Evolutionary conservation across 2,113 vertebrate species (phyloP).

Genomic region (Serilophus lunatus): DNA sequence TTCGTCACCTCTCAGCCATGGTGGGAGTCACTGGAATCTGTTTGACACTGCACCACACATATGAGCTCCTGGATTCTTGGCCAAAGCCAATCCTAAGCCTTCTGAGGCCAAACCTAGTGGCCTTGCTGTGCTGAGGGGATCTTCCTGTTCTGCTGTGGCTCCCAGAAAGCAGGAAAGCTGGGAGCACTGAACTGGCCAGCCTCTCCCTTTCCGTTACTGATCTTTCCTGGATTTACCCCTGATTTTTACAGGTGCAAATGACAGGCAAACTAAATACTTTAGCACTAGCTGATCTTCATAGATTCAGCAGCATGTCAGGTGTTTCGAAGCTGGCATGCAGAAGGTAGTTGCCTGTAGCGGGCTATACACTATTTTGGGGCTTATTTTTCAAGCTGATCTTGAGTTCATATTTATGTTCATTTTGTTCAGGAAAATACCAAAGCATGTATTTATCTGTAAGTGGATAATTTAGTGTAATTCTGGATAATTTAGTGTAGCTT

Average conservation of each 20-base stretch:
- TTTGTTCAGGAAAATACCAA: neutral
- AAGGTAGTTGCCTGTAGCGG: neutral
- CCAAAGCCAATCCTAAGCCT: neutral
- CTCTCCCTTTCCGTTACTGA: neutral
- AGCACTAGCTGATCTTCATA: neutral
- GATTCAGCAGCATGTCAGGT: rapidly evolving
- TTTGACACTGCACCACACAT: neutral
- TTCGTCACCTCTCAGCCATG: neutral
- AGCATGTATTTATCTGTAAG: neutral
- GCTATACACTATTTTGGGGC: neutral
- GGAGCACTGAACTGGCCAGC: neutral
- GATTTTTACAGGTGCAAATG: neutral
- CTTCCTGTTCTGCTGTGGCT: neutral
- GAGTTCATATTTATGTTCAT: neutral
- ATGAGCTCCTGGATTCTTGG: neutral
- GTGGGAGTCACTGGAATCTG: neutral
- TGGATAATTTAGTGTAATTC: neutral
- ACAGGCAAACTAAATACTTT: neutral
- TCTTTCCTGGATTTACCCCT: neutral
- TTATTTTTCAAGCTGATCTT: neutral
- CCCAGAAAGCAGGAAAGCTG: neutral
- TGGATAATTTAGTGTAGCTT: neutral
- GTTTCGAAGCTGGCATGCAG: neutral
- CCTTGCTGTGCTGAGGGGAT: neutral
- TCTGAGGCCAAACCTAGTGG: neutral